Evolutionary conservation across 2,797 vertebrate species (phyloP), one percentile per base, ranked within the genome.

Genomic region (Serranus cabrilla): DNA sequence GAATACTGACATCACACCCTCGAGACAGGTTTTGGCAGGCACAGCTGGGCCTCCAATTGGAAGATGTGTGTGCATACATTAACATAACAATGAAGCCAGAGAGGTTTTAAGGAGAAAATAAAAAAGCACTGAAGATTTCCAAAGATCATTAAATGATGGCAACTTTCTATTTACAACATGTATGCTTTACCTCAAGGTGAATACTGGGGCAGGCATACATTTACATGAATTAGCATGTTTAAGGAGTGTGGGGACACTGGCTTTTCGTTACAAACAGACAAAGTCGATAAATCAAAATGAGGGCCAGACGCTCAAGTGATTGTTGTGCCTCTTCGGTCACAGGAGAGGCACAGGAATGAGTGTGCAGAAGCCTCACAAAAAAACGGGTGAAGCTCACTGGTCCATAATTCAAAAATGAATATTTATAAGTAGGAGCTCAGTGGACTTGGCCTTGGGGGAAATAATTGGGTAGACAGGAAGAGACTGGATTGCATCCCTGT

Each of bases 161-260:
- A 88, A 91, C 86, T 92, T 90, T 91, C 87, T 95, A 91, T 94
- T 94, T 94, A 92, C 91, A 90, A 93, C 92, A 92, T 91, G 86
- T 88, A 78, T 83, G 89, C 91, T 85, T 92, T 94, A 94, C 86
- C 91, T 91, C 82, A 94, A 94, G 93, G 94, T 94, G 93, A 94
- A 86, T 70, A 77, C 87, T 71, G 83, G 91, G 92, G 88, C 92
- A 89, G 74, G 90, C 91, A 95, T 95, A 82, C 74, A 95, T 96
- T 91, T 93, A 89, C 94, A 96, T 95, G 71, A 73, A 95, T 96
- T 94, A 90, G 87, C 94, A 95, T 95, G 76, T 87, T 87, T 92
- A 93, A 93, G 82, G 83, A 88, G 78, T 69, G 71, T 21, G 34
- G 88, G 93, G 92, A 94, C 90, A 58, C 74, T 42, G 71, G 74